Percentiles rank a stretch among this genome's conserved stretches.
These are phyloP conservation scores for Pristiophorus japonicus DNA, from an alignment of 2,113 vertebrate genomes.

Conservation along the genomic window DNA sequence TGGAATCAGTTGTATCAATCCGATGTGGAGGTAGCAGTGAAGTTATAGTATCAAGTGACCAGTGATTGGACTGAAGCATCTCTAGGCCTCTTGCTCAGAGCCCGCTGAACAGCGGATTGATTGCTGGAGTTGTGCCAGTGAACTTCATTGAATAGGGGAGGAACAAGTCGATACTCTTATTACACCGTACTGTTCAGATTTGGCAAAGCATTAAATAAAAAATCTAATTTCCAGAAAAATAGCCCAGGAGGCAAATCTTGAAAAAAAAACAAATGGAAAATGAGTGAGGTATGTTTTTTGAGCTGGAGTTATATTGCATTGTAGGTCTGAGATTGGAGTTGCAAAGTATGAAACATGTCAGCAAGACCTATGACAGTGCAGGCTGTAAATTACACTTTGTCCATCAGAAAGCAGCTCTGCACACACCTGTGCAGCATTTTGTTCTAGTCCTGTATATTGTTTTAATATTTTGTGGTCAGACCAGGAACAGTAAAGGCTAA, in stretches of 20 bases:
- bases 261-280: constrained; percentile 6
- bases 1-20: not conserved
- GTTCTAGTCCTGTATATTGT: not conserved
- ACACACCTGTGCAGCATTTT: no score
- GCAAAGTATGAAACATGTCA: not conserved
- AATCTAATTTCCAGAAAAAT: not conserved
- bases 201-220: not conserved
- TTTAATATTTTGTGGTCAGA: not conserved
- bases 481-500: not conserved
- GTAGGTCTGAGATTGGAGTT: not conserved
- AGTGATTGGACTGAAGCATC: constrained; percentile 7
- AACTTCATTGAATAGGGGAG: not conserved
- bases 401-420: not conserved
- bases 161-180: not conserved
- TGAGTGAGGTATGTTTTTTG: not conserved
- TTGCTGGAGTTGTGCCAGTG: constrained; percentile 30
- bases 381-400: not conserved
- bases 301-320: not conserved
- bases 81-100: not conserved
- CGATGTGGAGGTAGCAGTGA: not conserved
- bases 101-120: not conserved
- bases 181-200: not conserved
- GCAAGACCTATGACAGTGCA: not conserved
- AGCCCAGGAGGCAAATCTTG: not conserved
- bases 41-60: not conserved